These are phyloP conservation scores for Aphelinus certus DNA, from an alignment of 1,140 invertebrate genomes.

Conservation along the genomic window DNA sequence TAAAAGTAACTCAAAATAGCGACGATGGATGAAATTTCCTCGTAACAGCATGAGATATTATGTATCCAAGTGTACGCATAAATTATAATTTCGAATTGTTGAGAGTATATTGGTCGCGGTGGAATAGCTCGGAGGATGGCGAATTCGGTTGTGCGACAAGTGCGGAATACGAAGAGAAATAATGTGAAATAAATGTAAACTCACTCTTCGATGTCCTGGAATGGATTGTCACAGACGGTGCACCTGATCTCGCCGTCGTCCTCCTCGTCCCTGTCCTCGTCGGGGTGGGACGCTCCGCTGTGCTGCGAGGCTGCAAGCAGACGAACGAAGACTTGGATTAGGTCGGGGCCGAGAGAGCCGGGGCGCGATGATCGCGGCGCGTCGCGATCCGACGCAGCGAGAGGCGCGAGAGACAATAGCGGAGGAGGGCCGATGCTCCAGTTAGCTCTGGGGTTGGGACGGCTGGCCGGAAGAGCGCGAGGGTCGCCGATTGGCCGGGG, in stretches of 20 bases:
- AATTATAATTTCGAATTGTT: no score
- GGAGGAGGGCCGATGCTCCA: slow-evolving; percentile 53
- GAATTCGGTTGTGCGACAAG: no score
- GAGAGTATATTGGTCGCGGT: no score
- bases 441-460: slow-evolving; percentile 35
- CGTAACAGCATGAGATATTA: no score
- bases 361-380: not conserved
- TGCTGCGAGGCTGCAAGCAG: slow-evolving; percentile 72
- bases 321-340: no score
- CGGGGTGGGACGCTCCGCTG: slow-evolving; percentile 72
- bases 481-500: slow-evolving; percentile 58
- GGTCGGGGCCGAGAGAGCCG: not conserved
- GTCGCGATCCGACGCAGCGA: slow-evolving; percentile 52
- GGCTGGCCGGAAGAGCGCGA: slow-evolving; percentile 49
- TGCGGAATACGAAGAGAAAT: no score
- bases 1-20: no score
- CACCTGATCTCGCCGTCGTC: slow-evolving; percentile 73
- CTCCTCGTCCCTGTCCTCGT: slow-evolving; percentile 71
- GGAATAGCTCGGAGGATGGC: not conserved
- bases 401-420: slow-evolving; percentile 54
- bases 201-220: slow-evolving; percentile 78
- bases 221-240: slow-evolving; percentile 76
- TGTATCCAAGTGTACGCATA: no score
- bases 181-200: slow-evolving; percentile 52
- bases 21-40: no score